Evolutionary conservation across 2,113 vertebrate genomes (phyloP), one percentile per base, ranked within the genome.

Genomic region (Arizona elegans): DNA sequence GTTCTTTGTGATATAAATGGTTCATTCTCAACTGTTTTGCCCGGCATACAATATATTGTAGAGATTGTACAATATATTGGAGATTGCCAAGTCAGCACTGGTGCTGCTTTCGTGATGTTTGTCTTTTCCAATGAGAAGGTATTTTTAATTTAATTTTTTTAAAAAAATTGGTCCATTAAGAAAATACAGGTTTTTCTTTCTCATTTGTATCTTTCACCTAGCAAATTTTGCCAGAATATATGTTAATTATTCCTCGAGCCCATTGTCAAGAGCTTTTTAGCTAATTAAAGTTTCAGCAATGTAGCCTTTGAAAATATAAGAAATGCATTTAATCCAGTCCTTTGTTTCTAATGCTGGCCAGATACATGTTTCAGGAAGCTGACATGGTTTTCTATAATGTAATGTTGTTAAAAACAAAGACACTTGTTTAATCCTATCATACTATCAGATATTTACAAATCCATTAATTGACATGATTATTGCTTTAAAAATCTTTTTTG

Each of bases 241-340:
- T 54, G 29, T 56, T 92, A 75, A 91, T 94, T 92, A 90, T 93
- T 93, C 59, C 24, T n/a, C 13, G 88, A 10, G 5, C 12, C 65
- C 88, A 62, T 53, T 87, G 52, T 55, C 26, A 62, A 95, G 75
- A 0, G 87, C 87, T 94, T 93, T 91, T 8, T 7, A 43, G 17
- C 29, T 93, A 92, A 87, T 65, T 93, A 87, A 81, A 93, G 1
- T 29, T 75, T 55, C 33, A 11, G 87, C 94, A 95, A 93, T 2
- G 11, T 24, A 91, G 93, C 12, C n/a, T 7, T n/a, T 89, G 56
- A 58, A 54, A 89, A 58, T 43, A 86, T 33, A 29, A 85, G 88
- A 89, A 89, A 23, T 85, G 70, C 56, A 59, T 92, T 38, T 59
- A 86, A 85, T 5, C 55, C 3, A 52, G 29, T 26, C 8, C 33